These are phyloP conservation scores for Riparia riparia DNA, from an alignment of 2,113 vertebrate genomes.

Conservation along the genomic window DNA sequence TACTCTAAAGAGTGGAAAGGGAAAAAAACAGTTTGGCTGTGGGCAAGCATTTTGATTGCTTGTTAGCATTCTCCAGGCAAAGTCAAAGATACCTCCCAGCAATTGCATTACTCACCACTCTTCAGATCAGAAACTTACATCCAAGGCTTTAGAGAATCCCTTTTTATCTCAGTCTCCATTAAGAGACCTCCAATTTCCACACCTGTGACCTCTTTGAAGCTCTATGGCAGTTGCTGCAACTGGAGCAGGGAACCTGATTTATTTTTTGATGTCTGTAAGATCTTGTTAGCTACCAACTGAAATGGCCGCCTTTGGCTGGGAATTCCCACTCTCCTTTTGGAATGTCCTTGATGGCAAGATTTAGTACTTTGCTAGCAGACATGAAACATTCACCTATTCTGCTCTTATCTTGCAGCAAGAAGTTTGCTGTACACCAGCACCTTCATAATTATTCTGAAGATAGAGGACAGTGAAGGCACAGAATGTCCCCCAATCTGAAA, in stretches of 20 bases:
- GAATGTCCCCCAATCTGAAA: neutral
- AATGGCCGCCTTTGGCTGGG: slow-evolving; percentile 18
- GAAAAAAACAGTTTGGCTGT: slow-evolving; percentile 54
- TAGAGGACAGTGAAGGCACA: neutral
- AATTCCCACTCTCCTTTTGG: slow-evolving; percentile 38
- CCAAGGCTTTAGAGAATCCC: slow-evolving; percentile 36
- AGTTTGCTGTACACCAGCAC: neutral
- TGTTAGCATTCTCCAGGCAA: slow-evolving; percentile 43
- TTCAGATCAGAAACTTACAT: slow-evolving; percentile 35
- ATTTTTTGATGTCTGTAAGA: slow-evolving; percentile 30
- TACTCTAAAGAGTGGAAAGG: slow-evolving; percentile 53
- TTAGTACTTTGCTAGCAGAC: neutral
- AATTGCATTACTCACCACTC: slow-evolving; percentile 49
- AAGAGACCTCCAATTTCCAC: slow-evolving; percentile 53
- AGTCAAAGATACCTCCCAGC: slow-evolving; percentile 52
- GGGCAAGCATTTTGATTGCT: slow-evolving; percentile 42
- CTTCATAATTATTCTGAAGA: neutral
- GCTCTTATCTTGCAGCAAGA: neutral
- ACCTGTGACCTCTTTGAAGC: slow-evolving; percentile 68
- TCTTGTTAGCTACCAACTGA: slow-evolving; percentile 11
- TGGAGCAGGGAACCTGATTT: neutral
- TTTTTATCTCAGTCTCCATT: slow-evolving; percentile 51
- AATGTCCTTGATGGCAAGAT: neutral
- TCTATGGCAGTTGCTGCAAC: slow-evolving; percentile 10
- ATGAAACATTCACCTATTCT: neutral